Evolutionary conservation across 2,797 vertebrate genomes (phyloP), one percentile per base, ranked within the genome.

Genomic region (Naso thynnoides): DNA sequence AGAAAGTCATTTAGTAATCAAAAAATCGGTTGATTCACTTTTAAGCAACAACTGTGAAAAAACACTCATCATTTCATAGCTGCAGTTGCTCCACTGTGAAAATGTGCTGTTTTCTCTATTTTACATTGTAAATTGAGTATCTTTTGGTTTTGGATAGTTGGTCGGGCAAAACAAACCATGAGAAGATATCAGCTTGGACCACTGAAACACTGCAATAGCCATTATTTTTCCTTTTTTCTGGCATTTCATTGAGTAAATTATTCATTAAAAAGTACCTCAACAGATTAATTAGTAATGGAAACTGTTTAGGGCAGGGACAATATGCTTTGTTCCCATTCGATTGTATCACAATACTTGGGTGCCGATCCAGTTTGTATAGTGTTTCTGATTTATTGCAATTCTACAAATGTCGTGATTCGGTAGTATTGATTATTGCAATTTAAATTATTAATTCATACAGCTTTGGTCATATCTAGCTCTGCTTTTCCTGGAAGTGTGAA

Each of bases 131-230:
- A 6, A 36, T 21, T 9, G 62, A 23, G n/a, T 21, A 8, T 33
- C 11, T 53, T 42, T 0, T 0, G 15, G 6, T 14, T 31, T 39
- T n/a, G n/a, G 6, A 14, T 7, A 13, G n/a, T n/a, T 47, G 27
- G 4, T 60, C 6, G 0, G 16, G 36, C 6, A 31, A 45, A 61
- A 47, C 14, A 47, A 8, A 13, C 29, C 39, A 13, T 29, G 18
- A 18, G n/a, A 49, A 36, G 18, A 38, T 7, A 38, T 48, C 26
- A 14, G 23, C 8, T 58, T 18, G 0, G n/a, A 61, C 18, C 0
- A 2, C n/a, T 21, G 4, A 11, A 7, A 44, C 24, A 59, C 0
- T 0, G 24, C 19, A 0, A 39, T 3, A 19, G 24, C 19, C 19
- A 31, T 27, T 15, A 21, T 27, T 49, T 41, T 41, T 5, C 49